A percentile compares a stretch with the other conserved stretches of the same genome.
Conservation (phyloP, 1,140 invertebrate species). For the Oncopodura yosiiana region DNA sequence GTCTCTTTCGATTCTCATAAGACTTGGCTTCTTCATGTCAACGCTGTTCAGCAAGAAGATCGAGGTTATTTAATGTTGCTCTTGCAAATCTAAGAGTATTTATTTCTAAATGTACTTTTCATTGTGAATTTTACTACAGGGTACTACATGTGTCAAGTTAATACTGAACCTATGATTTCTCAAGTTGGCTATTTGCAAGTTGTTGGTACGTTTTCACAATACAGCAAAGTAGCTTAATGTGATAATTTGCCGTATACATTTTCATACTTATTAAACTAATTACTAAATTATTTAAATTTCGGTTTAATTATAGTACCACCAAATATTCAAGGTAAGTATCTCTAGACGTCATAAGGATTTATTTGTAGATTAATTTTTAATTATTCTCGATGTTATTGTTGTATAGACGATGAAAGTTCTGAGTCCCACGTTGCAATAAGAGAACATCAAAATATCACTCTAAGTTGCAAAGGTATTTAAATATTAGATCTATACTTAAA, state of each 20-base stretch:
- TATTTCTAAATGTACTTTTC: background rate
- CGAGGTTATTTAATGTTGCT: slow-evolving; percentile 83
- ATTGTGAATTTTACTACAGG: background rate
- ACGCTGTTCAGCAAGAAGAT: slow-evolving; percentile 76
- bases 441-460: slow-evolving; percentile 79
- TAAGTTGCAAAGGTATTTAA: slow-evolving; percentile 45
- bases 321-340: background rate
- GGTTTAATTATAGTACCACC: background rate
- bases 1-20: slow-evolving; percentile 83
- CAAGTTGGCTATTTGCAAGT: slow-evolving; percentile 89
- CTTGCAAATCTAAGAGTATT: slow-evolving; percentile 46
- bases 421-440: slow-evolving; percentile 76
- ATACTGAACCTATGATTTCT: slow-evolving; percentile 87
- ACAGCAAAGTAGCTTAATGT: background rate
- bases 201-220: slow-evolving; percentile 58
- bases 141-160: slow-evolving; percentile 35
- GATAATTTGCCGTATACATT: background rate
- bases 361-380: slow-evolving; percentile 25
- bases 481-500: no score
- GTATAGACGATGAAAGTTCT: slow-evolving; percentile 71
- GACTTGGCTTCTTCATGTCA: slow-evolving; percentile 80
- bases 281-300: background rate
- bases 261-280: background rate
- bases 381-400: slow-evolving; percentile 76
- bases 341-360: background rate